Conservation (phyloP, 2,113 vertebrate species). For the Meriones unguiculatus region DNA sequence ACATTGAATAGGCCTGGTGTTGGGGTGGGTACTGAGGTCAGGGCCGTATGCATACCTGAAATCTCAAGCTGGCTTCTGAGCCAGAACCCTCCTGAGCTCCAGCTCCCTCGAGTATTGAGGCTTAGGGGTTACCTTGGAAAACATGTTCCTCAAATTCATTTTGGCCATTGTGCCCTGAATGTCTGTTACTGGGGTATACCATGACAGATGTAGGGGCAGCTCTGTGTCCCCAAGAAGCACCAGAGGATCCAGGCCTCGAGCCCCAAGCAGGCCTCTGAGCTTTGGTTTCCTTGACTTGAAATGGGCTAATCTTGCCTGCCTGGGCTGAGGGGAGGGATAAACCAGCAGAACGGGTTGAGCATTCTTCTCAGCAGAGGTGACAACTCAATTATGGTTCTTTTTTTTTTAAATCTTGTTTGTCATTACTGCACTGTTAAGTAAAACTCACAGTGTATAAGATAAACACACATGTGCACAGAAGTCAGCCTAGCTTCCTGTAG, state of each 20-base stretch:
- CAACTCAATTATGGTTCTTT: neutral
- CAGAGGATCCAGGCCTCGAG: neutral
- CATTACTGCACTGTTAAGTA: neutral
- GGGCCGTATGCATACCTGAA: neutral
- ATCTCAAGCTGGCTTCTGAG: neutral
- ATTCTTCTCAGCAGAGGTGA: neutral
- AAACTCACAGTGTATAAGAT: neutral
- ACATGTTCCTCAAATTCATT: neutral
- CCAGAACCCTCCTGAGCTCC: neutral
- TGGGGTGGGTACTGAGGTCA: neutral
- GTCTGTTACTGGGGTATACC: accelerated
- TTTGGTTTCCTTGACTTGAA: neutral
- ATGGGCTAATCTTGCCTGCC: neutral
- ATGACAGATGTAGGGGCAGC: neutral
- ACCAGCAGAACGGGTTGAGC: neutral
- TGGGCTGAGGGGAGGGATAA: neutral
- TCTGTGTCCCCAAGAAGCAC: neutral
- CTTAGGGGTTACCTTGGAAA: neutral
- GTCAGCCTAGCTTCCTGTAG: neutral
- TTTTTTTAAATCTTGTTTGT: neutral
- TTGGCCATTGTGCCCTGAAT: neutral
- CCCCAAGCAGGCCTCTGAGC: neutral
- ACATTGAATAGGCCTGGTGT: neutral
- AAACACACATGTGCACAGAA: neutral
- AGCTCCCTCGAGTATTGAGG: neutral